Conservation (phyloP, 2,888 invertebrate species). For the Ectropis crepuscularia region DNA sequence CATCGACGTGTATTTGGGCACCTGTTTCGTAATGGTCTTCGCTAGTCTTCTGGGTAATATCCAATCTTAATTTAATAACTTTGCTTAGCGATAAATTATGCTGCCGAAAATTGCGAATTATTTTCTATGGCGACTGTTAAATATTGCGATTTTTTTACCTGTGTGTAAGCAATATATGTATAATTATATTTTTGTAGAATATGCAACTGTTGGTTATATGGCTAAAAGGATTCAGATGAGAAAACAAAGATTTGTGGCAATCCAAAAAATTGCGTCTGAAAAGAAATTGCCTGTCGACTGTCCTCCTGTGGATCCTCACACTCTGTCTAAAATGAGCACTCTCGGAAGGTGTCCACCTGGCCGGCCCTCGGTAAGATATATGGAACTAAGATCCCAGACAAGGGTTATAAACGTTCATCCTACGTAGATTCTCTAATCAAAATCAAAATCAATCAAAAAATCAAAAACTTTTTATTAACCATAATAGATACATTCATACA, state of each 20-base stretch:
- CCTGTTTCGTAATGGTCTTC: slow-evolving; percentile 99
- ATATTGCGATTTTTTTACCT: neutral
- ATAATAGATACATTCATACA: no score
- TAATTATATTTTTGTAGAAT: slow-evolving; percentile 88
- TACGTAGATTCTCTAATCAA: no score
- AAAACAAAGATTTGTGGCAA: slow-evolving; percentile 95
- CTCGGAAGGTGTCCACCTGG: slow-evolving; percentile 86
- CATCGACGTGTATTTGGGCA: slow-evolving; percentile 98
- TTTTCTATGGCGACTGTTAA: slow-evolving; percentile 1
- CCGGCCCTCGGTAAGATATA: slow-evolving; percentile 78
- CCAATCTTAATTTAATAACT: slow-evolving; percentile 1
- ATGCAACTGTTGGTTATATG: slow-evolving; percentile 99
- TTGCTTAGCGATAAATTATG: slow-evolving; percentile 3
- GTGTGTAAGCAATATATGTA: no score
- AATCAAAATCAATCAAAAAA: no score
- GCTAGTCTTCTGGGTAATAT: slow-evolving; percentile 95
- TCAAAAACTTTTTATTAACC: no score
- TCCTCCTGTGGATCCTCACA: slow-evolving; percentile 88
- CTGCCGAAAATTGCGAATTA: slow-evolving; percentile 8
- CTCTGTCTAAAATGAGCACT: slow-evolving; percentile 90
- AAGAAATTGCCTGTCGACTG: slow-evolving; percentile 94
- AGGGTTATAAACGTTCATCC: no score
- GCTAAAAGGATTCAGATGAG: slow-evolving; percentile 98
- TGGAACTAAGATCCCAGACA: slow-evolving; percentile 13
- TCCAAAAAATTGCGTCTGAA: slow-evolving; percentile 96